phyloP scores from a whole-genome alignment of 1,140 invertebrate genomes.

The Lutraria rhynchaena region DNA sequence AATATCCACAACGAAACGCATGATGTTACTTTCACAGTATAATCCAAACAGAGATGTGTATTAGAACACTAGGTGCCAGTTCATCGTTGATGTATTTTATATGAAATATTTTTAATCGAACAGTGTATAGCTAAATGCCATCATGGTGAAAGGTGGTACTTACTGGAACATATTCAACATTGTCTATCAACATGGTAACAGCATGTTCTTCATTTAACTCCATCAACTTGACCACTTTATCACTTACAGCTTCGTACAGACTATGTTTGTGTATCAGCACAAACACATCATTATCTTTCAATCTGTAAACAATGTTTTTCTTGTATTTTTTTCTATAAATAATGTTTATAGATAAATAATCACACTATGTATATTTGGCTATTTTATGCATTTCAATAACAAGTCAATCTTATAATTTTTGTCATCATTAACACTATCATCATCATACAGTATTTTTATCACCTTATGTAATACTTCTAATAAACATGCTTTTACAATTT shows the following conservation, averaged over 20 bases:
- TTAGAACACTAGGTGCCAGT: background rate
- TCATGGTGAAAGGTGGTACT: slow-evolving; percentile 80
- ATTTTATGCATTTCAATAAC: no score
- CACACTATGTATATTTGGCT: no score
- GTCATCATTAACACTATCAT: no score
- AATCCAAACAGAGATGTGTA: background rate
- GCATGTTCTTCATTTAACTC: slow-evolving; percentile 93
- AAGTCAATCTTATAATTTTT: no score
- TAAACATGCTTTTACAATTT: no score
- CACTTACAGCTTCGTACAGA: slow-evolving; percentile 91
- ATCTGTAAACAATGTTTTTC: slow-evolving; percentile 84
- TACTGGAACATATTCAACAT: slow-evolving; percentile 89
- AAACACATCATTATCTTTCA: slow-evolving; percentile 93
- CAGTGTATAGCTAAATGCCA: slow-evolving; percentile 86
- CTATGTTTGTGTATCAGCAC: slow-evolving; percentile 92
- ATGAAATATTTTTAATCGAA: slow-evolving; percentile 91
- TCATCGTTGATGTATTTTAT: slow-evolving; percentile 87
- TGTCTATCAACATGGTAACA: slow-evolving; percentile 92
- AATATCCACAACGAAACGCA: no score
- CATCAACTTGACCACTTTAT: slow-evolving; percentile 93
- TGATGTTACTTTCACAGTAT: no score
- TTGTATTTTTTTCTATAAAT: no score
- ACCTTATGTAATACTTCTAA: no score
- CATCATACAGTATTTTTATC: no score
- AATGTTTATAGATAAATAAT: no score